Conservation (phyloP, 1,140 invertebrate genomes). For the Drosophila nasuta region DNA sequence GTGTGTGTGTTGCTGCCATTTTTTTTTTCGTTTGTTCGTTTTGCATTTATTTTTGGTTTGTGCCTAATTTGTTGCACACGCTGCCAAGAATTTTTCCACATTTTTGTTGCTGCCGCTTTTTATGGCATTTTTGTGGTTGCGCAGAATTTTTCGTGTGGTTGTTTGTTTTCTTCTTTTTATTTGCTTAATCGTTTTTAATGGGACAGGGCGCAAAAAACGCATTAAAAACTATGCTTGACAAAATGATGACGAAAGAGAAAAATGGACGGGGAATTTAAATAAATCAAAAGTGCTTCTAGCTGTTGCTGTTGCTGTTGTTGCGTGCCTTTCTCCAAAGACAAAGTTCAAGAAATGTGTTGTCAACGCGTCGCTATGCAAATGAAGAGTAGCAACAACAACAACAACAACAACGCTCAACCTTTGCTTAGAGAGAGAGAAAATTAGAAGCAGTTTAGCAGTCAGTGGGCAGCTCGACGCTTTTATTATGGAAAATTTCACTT, state of each 20-base stretch:
- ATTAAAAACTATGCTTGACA: background rate
- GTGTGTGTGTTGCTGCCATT: constrained; percentile 13
- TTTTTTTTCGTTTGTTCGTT: constrained; percentile 33
- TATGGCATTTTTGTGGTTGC: constrained; percentile 45
- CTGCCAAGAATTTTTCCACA: constrained; percentile 51
- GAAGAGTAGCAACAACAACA: constrained; percentile 37
- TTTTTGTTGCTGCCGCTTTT: constrained; percentile 36
- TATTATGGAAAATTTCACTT: constrained; percentile 51
- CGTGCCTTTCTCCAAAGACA: constrained; percentile 24
- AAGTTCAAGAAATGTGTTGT: constrained; percentile 38
- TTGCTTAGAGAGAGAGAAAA: constrained; percentile 23
- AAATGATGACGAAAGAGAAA: background rate
- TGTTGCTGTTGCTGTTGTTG: constrained; percentile 15
- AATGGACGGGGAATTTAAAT: constrained; percentile 11
- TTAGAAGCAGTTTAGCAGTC: constrained; percentile 46
- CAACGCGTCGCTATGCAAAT: constrained; percentile 41
- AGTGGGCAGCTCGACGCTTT: constrained; percentile 22
- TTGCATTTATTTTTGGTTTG: constrained; percentile 65
- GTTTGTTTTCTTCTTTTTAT: background rate
- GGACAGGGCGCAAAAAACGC: background rate
- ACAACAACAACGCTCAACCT: background rate
- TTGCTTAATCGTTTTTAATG: background rate
- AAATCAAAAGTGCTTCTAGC: constrained; percentile 24
- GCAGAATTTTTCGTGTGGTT: constrained; percentile 2
- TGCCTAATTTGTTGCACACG: constrained; percentile 75